phyloP scores from a whole-genome alignment of 2,888 invertebrate genomes.

The Girardia tigrina region DNA sequence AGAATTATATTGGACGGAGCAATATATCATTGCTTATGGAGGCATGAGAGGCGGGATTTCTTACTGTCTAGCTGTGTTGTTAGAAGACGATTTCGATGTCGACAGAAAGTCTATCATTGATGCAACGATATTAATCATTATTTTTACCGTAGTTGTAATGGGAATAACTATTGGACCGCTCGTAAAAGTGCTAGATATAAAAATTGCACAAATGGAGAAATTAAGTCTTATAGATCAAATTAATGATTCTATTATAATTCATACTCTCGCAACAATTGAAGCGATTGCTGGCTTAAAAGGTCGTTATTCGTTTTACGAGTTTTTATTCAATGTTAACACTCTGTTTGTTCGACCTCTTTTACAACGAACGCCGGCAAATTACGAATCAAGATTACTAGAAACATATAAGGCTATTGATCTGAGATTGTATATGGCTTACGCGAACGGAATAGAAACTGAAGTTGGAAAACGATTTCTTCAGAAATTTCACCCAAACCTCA shows the following conservation, averaged over 20 bases:
- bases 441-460: background rate
- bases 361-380: background rate
- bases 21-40: constrained; percentile 51
- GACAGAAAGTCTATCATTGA: constrained; percentile 59
- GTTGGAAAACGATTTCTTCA: background rate
- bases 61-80: constrained; percentile 54
- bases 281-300: background rate
- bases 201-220: constrained; percentile 40
- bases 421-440: background rate
- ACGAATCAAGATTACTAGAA: background rate
- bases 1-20: constrained; percentile 34
- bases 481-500: background rate
- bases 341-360: background rate
- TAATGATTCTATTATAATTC: background rate
- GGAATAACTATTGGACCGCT: constrained; percentile 93
- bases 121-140: constrained; percentile 86
- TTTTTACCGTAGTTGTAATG: constrained; percentile 84
- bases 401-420: background rate
- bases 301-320: background rate
- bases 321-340: background rate
- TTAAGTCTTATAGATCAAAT: constrained; percentile 21
- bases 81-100: constrained; percentile 40
- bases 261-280: background rate
- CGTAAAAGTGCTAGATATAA: constrained; percentile 79
- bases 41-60: constrained; percentile 55